Percentiles rank a stretch among this genome's conserved stretches.
Conservation (phyloP, 1,140 invertebrate species). For the Riptortus pedestris region DNA sequence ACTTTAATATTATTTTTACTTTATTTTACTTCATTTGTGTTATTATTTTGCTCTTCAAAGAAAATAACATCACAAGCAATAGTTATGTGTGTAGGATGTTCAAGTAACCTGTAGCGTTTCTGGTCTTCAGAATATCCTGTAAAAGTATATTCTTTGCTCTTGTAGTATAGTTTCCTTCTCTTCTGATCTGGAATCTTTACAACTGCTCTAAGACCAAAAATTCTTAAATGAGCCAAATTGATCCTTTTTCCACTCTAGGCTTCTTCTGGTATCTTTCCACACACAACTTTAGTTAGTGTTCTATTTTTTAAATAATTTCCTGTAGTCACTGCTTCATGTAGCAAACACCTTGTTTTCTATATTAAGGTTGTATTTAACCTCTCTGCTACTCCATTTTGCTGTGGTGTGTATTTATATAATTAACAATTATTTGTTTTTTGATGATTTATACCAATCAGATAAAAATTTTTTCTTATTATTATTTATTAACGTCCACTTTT, state of each 20-base stretch:
- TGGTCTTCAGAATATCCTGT: conserved; percentile 25
- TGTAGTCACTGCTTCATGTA: conserved; percentile 32
- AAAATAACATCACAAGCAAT: conserved; percentile 20
- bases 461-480: no score
- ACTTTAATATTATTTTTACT: no score
- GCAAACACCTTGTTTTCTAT: conserved; percentile 33
- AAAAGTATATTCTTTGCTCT: conserved; percentile 32
- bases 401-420: conserved; percentile 35
- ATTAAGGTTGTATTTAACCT: conserved; percentile 35
- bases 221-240: conserved; percentile 24
- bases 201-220: conserved; percentile 30
- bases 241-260: conserved; percentile 35
- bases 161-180: conserved; percentile 31
- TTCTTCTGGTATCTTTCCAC: conserved; percentile 35
- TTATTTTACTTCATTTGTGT: no score
- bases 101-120: conserved; percentile 8
- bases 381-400: conserved; percentile 38
- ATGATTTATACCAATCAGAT: conserved; percentile 22
- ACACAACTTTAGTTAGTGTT: conserved; percentile 20
- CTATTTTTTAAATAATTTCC: conserved; percentile 40
- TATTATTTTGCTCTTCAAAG: conserved; percentile 6
- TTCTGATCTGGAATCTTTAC: conserved; percentile 30
- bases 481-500: no score
- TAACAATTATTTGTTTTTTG: no score
- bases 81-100: background rate